Evolutionary conservation across 1,140 invertebrate genomes (phyloP), one percentile per base, ranked within the genome.

Genomic region (Steinernema feltiae): DNA sequence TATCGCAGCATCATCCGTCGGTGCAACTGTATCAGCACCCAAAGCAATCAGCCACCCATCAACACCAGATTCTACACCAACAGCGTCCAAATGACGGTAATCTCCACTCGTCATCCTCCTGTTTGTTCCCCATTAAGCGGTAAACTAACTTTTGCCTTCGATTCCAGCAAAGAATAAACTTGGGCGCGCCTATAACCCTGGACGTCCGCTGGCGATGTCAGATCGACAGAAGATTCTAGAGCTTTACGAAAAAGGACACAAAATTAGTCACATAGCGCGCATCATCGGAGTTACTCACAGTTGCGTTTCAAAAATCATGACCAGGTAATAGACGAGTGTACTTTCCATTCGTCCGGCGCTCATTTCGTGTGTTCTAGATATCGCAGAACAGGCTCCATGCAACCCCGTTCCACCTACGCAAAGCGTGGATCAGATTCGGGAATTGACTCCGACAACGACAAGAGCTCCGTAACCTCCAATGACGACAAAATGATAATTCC

Each of bases 241-340:
- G 2, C 53, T 78, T 29, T 78, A 78, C 41, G 77, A 78, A 32
- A 48, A 75, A 70, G 77, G 77, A 21, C 75, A 78, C 71, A 79
- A 78, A 71, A 78, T 78, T 46, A 76, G 74, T 21, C 77, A 78
- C 32, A 78, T 78, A 32, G 77, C 77, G 29, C 76, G 74, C 32
- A 48, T 76, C 18, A 76, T 78, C 21, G 77, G 77, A 30, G 77
- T 78, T 48, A 78, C 77, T 32, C 77, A 78, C 35, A 72, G 70
- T 41, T 78, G 77, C 46, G 74, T 78, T 0, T 72, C 70, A n/a
- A 78, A 78, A 72, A 78, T 78, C 17, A 78, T 78, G 77, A 74
- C 76, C 3, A 77, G 76, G 76, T 77, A 41, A 24, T 69, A 31
- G 1, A 69, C 0, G 21, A 18, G 70, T 12, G 71, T 73, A 41